Evolutionary conservation across 2,888 invertebrate genomes (phyloP).

Genomic region (Conistra vaccinii): DNA sequence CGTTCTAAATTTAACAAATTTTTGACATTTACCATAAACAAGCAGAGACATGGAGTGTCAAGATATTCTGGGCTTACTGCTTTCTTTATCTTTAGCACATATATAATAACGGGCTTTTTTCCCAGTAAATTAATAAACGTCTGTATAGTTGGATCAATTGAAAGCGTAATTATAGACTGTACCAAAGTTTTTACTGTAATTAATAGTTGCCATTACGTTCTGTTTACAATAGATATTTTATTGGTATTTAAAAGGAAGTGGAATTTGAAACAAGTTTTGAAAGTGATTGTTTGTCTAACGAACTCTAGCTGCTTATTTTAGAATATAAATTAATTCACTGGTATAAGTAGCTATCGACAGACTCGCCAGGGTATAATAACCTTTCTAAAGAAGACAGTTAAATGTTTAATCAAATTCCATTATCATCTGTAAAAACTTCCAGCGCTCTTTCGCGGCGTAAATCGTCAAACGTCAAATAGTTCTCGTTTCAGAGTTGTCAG

Average conservation of each 20-base stretch:
- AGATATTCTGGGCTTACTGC: conserved; percentile 27
- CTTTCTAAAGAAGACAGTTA: conserved; percentile 23
- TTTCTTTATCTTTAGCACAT: conserved; percentile 52
- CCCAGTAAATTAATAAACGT: conserved; percentile 33
- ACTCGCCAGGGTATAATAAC: conserved; percentile 11
- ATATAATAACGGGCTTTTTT: conserved; percentile 43
- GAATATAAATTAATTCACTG: conserved; percentile 30
- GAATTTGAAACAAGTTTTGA: conserved; percentile 38
- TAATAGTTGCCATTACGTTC: conserved; percentile 50
- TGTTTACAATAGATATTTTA: conserved; percentile 55
- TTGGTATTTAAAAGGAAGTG: conserved; percentile 50
- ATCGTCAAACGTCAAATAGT: conserved; percentile 61
- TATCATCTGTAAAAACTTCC: conserved; percentile 38
- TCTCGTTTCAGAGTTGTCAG: conserved; percentile 73
- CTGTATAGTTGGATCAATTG: conserved; percentile 49
- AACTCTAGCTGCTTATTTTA: conserved; percentile 11
- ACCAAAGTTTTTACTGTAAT: conserved; percentile 46
- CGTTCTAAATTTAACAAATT: conserved; percentile 2
- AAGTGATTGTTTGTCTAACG: conserved; percentile 36
- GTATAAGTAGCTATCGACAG: not conserved
- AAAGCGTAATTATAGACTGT: conserved; percentile 54
- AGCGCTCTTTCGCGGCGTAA: conserved; percentile 41
- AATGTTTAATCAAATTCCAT: conserved; percentile 44
- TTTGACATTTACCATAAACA: conserved; percentile 38
- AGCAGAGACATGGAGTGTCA: not conserved